Percentiles rank a stretch among this genome's conserved stretches.
These are phyloP conservation scores for Tylochromis polylepis DNA, from an alignment of 2,113 vertebrate genomes.

Conservation along the genomic window DNA sequence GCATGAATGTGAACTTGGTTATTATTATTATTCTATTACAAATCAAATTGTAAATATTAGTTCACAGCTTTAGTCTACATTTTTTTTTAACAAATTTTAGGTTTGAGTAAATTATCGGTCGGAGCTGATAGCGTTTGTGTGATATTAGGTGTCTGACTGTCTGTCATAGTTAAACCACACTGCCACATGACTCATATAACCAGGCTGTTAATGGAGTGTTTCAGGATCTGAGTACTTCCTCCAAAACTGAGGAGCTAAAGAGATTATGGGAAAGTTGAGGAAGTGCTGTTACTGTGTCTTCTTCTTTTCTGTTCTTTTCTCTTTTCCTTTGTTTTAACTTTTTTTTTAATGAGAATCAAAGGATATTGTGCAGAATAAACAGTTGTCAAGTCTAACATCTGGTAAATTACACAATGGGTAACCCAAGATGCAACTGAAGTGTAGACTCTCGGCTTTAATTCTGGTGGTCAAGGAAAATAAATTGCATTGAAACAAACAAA, in stretches of 20 bases:
- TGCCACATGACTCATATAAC: background rate
- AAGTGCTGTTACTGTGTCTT: background rate
- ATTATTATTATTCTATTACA: background rate
- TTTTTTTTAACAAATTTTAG: background rate
- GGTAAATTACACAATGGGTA: background rate
- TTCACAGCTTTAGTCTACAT: background rate
- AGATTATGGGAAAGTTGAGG: background rate
- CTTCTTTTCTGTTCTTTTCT: background rate
- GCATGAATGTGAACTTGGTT: background rate
- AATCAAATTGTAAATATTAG: background rate
- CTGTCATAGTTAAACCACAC: background rate
- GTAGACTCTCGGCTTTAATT: background rate
- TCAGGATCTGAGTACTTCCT: background rate
- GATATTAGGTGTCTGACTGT: background rate
- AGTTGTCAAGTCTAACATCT: background rate
- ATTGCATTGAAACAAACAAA: background rate
- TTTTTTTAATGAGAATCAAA: background rate
- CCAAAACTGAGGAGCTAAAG: background rate
- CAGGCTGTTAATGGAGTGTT: background rate
- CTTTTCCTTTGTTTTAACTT: background rate
- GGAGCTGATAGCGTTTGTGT: background rate
- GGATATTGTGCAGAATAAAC: background rate
- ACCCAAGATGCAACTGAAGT: background rate
- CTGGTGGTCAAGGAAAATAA: background rate
- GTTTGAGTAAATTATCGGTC: background rate